A percentile compares a stretch with the other conserved stretches of the same genome.
Conservation (phyloP, 2,888 invertebrate genomes). For the Xanthorhoe designata region DNA sequence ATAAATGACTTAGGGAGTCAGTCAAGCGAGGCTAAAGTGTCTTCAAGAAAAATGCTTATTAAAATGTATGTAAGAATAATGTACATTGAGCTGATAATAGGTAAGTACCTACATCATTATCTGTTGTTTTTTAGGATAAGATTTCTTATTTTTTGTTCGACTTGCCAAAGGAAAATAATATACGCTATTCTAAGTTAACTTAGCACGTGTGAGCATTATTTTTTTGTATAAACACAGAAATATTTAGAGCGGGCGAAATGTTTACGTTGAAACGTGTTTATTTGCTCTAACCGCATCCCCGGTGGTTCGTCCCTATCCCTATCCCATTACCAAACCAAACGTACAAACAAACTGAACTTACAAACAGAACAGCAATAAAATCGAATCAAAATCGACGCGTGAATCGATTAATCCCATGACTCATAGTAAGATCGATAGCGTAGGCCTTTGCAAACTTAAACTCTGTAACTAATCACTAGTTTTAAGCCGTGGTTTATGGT, state of each 20-base stretch:
- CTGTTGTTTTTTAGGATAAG: too few relatives aligned
- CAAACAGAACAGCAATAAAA: constrained; percentile 61
- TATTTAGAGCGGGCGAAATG: constrained; percentile 27
- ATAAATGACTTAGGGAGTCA: too few relatives aligned
- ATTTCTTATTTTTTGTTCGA: too few relatives aligned
- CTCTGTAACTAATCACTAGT: constrained; percentile 70
- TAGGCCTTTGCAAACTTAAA: constrained; percentile 65
- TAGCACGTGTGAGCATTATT: background rate
- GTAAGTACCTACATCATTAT: too few relatives aligned
- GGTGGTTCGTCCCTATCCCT: constrained; percentile 55
- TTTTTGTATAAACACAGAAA: constrained; percentile 14
- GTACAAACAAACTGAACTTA: constrained; percentile 55
- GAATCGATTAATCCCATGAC: constrained; percentile 65
- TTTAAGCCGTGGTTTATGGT: constrained; percentile 54
- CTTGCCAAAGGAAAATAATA: too few relatives aligned
- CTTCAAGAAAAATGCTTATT: too few relatives aligned
- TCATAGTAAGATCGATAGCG: constrained; percentile 63
- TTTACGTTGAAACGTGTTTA: constrained; percentile 44
- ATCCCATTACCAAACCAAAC: constrained; percentile 38
- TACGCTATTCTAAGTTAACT: background rate
- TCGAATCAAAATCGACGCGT: constrained; percentile 53
- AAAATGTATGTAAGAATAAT: too few relatives aligned
- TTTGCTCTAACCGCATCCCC: constrained; percentile 52
- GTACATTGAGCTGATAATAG: too few relatives aligned
- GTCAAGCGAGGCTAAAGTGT: too few relatives aligned